A percentile compares a stretch with the other conserved stretches of the same genome.
These are phyloP conservation scores for Mesocentrotus franciscanus DNA, from an alignment of 53 echinoderm and acorn worm species.

Conservation along the genomic window DNA sequence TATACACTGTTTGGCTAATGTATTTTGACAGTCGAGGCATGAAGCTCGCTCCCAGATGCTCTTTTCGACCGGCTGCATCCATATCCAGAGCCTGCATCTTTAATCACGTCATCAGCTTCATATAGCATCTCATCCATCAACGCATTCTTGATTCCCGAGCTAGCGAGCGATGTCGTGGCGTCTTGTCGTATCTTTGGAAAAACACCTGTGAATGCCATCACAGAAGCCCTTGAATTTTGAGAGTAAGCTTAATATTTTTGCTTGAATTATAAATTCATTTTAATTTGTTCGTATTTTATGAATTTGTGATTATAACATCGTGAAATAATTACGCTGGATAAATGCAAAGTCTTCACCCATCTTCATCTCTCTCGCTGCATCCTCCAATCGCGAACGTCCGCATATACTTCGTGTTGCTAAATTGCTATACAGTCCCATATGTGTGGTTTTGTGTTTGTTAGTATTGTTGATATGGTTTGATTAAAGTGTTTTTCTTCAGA, in stretches of 20 bases:
- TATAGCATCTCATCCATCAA: conserved; percentile 42
- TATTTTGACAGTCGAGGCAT: not conserved
- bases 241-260: not conserved
- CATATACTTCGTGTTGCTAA: not conserved
- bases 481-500: not conserved
- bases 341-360: not conserved
- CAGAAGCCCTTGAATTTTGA: not conserved
- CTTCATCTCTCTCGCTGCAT: not conserved
- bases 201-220: conserved; percentile 15
- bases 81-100: not conserved
- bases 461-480: not conserved
- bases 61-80: not conserved
- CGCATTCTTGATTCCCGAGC: not conserved
- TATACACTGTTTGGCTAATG: not conserved
- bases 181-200: conserved; percentile 18
- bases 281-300: not conserved
- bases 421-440: conserved; percentile 23
- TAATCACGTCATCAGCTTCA: conserved; percentile 49
- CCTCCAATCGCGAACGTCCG: not conserved
- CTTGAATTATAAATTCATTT: not conserved
- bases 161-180: not conserved
- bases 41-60: conserved; percentile 22
- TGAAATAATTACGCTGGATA: not conserved
- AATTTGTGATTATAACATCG: not conserved
- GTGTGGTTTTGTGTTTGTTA: not conserved